These are phyloP conservation scores for Erythrocebus patas DNA, from an alignment of 2,113 vertebrate species.

Conservation along the genomic window DNA sequence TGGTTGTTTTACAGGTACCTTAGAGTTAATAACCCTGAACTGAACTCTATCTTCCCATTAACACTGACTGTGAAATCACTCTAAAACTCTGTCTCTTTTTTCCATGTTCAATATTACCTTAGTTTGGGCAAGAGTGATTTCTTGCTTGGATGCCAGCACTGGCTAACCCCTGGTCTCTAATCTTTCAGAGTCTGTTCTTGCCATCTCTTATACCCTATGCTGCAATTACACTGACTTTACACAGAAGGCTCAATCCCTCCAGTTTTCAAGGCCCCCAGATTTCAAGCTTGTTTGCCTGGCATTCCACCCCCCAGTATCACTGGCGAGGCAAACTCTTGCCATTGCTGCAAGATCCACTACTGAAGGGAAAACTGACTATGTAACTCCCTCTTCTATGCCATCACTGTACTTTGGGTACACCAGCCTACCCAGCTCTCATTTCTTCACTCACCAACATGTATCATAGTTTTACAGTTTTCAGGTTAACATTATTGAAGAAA, in stretches of 20 bases:
- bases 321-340: neutral
- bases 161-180: neutral
- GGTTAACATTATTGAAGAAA: neutral
- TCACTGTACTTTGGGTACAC: neutral
- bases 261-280: neutral
- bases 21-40: neutral
- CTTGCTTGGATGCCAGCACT: neutral
- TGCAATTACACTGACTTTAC: neutral
- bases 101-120: neutral
- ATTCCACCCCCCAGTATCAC: neutral
- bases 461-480: neutral
- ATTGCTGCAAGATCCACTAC: neutral
- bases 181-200: neutral
- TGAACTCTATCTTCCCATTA: neutral
- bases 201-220: neutral
- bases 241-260: neutral
- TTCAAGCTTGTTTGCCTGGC: neutral
- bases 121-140: neutral
- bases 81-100: neutral
- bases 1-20: neutral
- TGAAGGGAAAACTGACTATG: neutral
- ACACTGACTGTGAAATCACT: neutral
- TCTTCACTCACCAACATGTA: neutral
- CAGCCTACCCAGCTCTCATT: neutral
- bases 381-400: neutral